Base-by-base conservation (phyloP, 2,888 invertebrate species). In the Hyalella azteca region DNA sequence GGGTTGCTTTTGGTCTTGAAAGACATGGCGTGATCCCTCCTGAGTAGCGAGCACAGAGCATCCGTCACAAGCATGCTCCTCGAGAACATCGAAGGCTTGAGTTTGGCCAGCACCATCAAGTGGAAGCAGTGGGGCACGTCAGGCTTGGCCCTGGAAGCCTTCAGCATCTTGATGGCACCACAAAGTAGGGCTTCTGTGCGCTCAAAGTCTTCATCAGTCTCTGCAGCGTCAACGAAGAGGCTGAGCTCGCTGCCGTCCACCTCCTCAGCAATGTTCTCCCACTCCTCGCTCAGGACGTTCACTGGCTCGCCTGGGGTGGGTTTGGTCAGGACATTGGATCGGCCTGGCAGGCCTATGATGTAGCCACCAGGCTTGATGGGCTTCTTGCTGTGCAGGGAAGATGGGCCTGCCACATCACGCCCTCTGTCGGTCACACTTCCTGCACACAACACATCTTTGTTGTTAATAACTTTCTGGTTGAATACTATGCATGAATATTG, bases 61-160 rank as follows among this genome's bases (percentile, higher is more conserved):
- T 89, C 88, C 60, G 88, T 87, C 3, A 89, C 87, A 73, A 87
- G 81, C 76, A 89, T 89, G 40, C 81, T 78, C 77, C 88, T 87
- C 81, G 86, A 87, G 85, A 89, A 89, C n/a, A 88, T 82, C 22
- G 91, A 91, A 0, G 96, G 93, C 66, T 93, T 91, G 78, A 93
- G 90, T 88, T 95, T 95, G 0, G 93, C 93, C 29, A 96, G 88
- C 87, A 95, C 93, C 80, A 95, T 90, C 78, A 98, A 89, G 50
- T 93, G 92, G 87, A 95, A 91, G 86, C 93, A 94, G 0, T 94
- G 89, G 48, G 94, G 89, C 39, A 93, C 92, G 86, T 96, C 95
- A 3, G 96, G 95, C 87, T 96, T 96, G 78, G 93, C 92, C 75
- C 95, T 91, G 85, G 94, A 93, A 78, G 93, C 92, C 1, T 97